Evolutionary conservation across 37 sponge, comb jelly and placozoan genomes (phyloP).

Genomic region (Ianthella basta): DNA sequence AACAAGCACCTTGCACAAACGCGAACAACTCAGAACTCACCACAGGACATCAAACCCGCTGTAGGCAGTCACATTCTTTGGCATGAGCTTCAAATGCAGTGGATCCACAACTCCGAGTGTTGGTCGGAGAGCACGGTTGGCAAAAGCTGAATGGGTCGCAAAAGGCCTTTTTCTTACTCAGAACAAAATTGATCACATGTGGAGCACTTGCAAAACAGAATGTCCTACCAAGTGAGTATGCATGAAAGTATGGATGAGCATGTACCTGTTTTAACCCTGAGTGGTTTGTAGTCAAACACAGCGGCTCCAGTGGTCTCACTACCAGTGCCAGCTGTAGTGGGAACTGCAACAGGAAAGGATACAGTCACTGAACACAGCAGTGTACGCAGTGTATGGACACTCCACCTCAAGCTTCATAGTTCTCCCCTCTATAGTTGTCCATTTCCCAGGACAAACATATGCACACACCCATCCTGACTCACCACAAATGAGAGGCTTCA

Average conservation of each 20-base stretch:
- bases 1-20: too few species aligned
- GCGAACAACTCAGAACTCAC: too few species aligned
- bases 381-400: too few species aligned
- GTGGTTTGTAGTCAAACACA: conserved; percentile 79
- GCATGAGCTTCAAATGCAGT: conserved; percentile 76
- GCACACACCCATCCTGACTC: neutral
- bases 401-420: too few species aligned
- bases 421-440: too few species aligned
- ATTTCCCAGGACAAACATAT: neutral
- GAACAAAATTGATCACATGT: too few species aligned
- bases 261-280: conserved; percentile 83
- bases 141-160: too few species aligned
- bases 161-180: too few species aligned
- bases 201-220: too few species aligned
- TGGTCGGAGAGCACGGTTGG: conserved; percentile 67
- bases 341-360: conserved; percentile 45
- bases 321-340: conserved; percentile 89
- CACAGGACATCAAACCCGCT: conserved; percentile 96
- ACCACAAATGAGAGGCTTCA: conserved; percentile 80
- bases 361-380: too few species aligned
- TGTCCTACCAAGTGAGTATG: too few species aligned
- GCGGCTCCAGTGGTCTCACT: conserved; percentile 93
- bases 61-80: conserved; percentile 81
- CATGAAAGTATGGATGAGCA: too few species aligned
- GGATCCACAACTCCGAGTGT: conserved; percentile 86